Conservation (phyloP, 2,888 invertebrate genomes). For the Sinohyriopsis cumingii region DNA sequence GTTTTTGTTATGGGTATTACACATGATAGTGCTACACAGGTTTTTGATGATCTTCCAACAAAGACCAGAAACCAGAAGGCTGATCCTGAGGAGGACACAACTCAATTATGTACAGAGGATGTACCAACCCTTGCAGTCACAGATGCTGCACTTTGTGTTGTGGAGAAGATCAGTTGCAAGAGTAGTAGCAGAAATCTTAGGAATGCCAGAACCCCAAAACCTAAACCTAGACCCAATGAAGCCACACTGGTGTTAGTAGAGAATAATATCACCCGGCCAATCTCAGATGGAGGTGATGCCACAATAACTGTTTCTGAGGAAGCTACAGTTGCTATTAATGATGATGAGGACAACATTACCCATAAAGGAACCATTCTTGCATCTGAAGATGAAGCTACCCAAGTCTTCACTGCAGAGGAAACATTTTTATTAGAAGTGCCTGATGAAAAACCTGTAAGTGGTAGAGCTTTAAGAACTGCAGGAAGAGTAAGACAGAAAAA, state of each 20-base stretch:
- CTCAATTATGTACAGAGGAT: constrained; percentile 19
- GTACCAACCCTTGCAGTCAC: constrained; percentile 4
- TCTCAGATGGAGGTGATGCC: constrained; percentile 9
- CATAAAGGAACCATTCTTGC: background rate
- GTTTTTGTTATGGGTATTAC: constrained; percentile 3
- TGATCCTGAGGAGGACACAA: constrained; percentile 11
- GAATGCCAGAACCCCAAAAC: background rate
- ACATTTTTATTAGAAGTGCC: no score
- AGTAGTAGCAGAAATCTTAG: background rate
- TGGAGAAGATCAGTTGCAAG: background rate
- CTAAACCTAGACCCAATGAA: constrained; percentile 10
- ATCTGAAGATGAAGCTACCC: background rate
- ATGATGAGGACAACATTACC: background rate
- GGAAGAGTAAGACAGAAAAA: constrained; percentile 5
- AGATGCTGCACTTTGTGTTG: constrained; percentile 17
- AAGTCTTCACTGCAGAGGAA: no score
- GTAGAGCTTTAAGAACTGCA: no score
- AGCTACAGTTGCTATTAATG: constrained; percentile 9
- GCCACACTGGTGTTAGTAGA: constrained; percentile 28
- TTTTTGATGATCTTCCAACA: background rate
- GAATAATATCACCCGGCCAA: background rate
- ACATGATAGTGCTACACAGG: constrained; percentile 1
- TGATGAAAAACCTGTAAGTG: no score
- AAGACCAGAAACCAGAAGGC: background rate
- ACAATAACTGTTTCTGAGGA: constrained; percentile 12